Evolutionary conservation across 2,797 vertebrate genomes (phyloP), one percentile per base, ranked within the genome.

Genomic region (Menidia menidia): DNA sequence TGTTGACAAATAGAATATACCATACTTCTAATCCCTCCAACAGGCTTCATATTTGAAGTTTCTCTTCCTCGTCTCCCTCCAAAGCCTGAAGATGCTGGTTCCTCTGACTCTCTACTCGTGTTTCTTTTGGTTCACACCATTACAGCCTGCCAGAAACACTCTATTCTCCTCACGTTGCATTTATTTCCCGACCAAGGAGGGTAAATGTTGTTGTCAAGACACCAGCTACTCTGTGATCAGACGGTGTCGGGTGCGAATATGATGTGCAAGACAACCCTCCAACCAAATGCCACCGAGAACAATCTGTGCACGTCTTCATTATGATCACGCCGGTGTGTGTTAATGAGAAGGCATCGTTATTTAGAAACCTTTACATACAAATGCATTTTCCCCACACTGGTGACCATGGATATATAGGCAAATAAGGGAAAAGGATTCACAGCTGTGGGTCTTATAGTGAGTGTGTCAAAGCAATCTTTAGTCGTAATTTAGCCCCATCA

Each of bases 51-150:
- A 60, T n/a, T 18, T 25, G n/a, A 7, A 45, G 14, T 48, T 53
- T 32, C 45, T 57, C 42, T n/a, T 39, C 42, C 41, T 13, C 16
- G 15, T 54, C 39, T 69, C 41, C 75, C 71, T 47, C 54, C 16
- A n/a, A 41, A 59, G 55, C 70, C 71, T 71, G 15, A 42, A 51
- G 56, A 61, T 62, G 56, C 57, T n/a, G 59, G 54, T 55, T 51
- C 39, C 66, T 87, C 62, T 76, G 63, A 75, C 25, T 87, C 74
- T 75, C n/a, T 67, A 16, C 68, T 42, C 19, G 55, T 35, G 65
- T 64, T 69, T 55, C 60, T 77, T 25, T 70, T 68, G 66, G 63
- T 68, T 77, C 65, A 41, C 74, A 81, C 82, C 80, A 74, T 77
- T 70, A 77, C 62, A 63, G 60, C 63, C 59, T 54, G 62, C 72